A percentile compares a stretch with the other conserved stretches of the same genome.
These are phyloP conservation scores for Mus minutoides DNA, from an alignment of 2,797 vertebrate genomes.

Conservation along the genomic window DNA sequence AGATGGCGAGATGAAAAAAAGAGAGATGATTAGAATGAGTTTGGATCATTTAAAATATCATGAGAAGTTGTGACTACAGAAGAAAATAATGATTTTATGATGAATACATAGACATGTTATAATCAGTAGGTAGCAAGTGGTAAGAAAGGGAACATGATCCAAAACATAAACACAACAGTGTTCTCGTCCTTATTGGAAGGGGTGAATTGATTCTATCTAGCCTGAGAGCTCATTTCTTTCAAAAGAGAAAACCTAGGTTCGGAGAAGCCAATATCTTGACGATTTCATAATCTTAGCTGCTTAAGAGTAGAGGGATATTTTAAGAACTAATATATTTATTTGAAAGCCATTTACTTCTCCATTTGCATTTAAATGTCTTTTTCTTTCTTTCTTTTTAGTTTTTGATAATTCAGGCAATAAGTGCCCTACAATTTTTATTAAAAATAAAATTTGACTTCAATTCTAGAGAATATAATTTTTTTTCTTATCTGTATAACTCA, in stretches of 20 bases:
- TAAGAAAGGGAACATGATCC: background rate
- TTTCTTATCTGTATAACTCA: background rate
- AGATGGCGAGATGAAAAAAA: background rate
- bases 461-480: background rate
- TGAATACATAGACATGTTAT: background rate
- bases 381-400: background rate
- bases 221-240: background rate
- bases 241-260: background rate
- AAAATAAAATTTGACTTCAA: conserved; percentile 16
- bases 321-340: conserved; percentile 48
- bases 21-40: background rate
- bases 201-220: background rate
- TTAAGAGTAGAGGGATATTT: conserved; percentile 16
- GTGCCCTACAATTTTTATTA: background rate
- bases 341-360: conserved; percentile 26
- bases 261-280: background rate
- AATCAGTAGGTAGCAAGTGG: background rate
- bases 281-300: background rate
- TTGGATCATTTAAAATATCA: background rate
- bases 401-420: conserved; percentile 2
- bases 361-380: conserved; percentile 45
- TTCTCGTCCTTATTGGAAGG: background rate
- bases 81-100: background rate
- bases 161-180: background rate
- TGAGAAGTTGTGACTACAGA: background rate